phyloP scores from a whole-genome alignment of 1,140 invertebrate species.

The Ostrea edulis region DNA sequence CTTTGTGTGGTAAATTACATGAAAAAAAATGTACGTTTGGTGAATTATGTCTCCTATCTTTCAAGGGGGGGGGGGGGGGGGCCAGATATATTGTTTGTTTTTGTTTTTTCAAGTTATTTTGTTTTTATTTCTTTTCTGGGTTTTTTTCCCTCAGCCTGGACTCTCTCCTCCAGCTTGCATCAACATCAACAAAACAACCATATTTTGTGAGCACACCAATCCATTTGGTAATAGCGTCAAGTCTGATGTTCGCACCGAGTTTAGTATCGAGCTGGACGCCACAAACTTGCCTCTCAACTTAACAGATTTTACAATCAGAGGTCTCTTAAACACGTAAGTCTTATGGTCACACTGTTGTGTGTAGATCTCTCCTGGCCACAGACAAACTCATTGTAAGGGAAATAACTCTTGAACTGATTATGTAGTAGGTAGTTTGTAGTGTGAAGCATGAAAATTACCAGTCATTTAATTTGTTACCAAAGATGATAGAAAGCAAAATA shows the following conservation, averaged over 20 bases:
- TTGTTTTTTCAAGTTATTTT: too few relatives aligned
- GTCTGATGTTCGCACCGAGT: background rate
- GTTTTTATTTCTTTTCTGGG: too few relatives aligned
- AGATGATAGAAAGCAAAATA: too few relatives aligned
- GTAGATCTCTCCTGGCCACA: background rate
- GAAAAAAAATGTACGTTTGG: too few relatives aligned
- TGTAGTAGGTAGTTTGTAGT: too few relatives aligned
- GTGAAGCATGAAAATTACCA: too few relatives aligned
- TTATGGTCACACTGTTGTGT: background rate
- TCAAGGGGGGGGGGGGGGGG: too few relatives aligned
- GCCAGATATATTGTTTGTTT: too few relatives aligned
- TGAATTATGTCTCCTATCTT: too few relatives aligned
- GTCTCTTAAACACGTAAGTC: slow-evolving; percentile 87
- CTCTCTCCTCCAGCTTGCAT: background rate
- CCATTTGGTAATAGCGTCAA: slow-evolving; percentile 41
- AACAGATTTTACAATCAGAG: slow-evolving; percentile 15
- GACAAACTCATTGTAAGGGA: background rate
- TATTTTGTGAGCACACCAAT: slow-evolving; percentile 14
- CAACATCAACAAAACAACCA: slow-evolving; percentile 77
- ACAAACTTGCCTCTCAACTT: background rate
- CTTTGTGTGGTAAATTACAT: too few relatives aligned
- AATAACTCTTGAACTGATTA: background rate
- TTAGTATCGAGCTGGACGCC: slow-evolving; percentile 12
- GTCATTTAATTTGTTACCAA: too few relatives aligned
- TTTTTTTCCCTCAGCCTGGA: background rate